Base-by-base conservation (phyloP, 2,797 vertebrate species). In the Hafferia zeledoni region DNA sequence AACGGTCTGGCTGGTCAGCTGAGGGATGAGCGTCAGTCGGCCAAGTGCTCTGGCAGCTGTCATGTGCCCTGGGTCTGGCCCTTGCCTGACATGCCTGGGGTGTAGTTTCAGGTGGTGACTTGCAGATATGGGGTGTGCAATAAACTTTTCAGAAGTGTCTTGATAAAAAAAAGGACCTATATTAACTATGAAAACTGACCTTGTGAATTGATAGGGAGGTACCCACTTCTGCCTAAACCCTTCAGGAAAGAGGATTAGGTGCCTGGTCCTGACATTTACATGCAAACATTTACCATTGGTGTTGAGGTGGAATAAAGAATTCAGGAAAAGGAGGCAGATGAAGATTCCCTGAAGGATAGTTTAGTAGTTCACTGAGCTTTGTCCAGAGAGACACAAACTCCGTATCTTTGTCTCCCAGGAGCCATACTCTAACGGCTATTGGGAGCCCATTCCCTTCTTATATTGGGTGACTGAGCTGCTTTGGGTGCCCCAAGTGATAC, bases 1-100 rank as follows among this genome's bases (percentile, higher is more conserved):
- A 94, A 92, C 0, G 1, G 43, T 77, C 47, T 87, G 93, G 55
- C 61, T 6, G 11, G 92, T 96, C 96, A 97, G 93, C 94, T 97
- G 96, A 97, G 90, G 59, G 39, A 13, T 2, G 17, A 86, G 44
- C 4, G 4, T 41, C 67, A 3, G 6, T 60, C 94, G 89, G 90
- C 90, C 95, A 96, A 93, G 39, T 15, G 23, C 49, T 60, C 75
- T 88, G 13, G 6, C 67, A 83, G 47, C 50, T 80, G 53, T 87
- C 39, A 9, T 92, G 57, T 88, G 83, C 3, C 3, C 11, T 65
- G 22, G 28, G 30, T 20, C 78, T 65, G 53, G 31, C 69, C 76
- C 60, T 56, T 0, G 4, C 44, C 28, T 71, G 52, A 18, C 33
- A 24, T 28, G 28, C 22, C 24, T 44, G 0, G 17, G 16, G 9